Conservation (phyloP, 1,140 invertebrate genomes). For the Pemphigus obesinymphae region DNA sequence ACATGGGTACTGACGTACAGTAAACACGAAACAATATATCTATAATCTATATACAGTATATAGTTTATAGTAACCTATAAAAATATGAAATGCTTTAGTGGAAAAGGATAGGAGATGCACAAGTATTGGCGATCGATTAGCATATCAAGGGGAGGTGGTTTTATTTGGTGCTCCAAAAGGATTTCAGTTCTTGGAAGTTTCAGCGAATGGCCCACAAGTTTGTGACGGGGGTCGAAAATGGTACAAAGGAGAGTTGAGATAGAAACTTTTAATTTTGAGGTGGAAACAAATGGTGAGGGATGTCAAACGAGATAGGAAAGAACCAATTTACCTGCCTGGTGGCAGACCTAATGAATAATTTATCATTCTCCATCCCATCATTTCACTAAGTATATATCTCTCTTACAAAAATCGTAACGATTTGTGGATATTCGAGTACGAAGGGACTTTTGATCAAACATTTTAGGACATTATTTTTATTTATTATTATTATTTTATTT, state of each 20-base stretch:
- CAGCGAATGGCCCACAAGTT: not conserved
- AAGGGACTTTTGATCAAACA: not conserved
- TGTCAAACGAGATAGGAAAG: constrained; percentile 1
- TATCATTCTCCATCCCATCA: not conserved
- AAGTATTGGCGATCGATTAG: not conserved
- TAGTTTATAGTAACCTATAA: not conserved
- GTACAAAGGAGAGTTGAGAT: not conserved
- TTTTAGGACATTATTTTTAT: not conserved
- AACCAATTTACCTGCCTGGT: constrained; percentile 14
- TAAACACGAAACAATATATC: not conserved
- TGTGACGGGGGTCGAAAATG: not conserved
- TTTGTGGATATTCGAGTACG: not conserved
- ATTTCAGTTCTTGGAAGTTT: constrained; percentile 11
- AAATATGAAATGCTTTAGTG: not conserved
- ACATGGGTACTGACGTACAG: no score
- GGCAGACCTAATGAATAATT: constrained; percentile 24
- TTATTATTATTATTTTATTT: not conserved
- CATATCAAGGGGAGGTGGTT: not conserved
- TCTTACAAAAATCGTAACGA: not conserved
- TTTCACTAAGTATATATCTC: not conserved
- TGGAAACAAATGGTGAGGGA: not conserved
- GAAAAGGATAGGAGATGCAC: no score
- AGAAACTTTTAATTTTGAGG: constrained; percentile 4
- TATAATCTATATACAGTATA: no score
- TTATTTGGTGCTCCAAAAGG: not conserved